phyloP scores from a whole-genome alignment of 1,140 invertebrate genomes.

The Eufriesea mexicana region DNA sequence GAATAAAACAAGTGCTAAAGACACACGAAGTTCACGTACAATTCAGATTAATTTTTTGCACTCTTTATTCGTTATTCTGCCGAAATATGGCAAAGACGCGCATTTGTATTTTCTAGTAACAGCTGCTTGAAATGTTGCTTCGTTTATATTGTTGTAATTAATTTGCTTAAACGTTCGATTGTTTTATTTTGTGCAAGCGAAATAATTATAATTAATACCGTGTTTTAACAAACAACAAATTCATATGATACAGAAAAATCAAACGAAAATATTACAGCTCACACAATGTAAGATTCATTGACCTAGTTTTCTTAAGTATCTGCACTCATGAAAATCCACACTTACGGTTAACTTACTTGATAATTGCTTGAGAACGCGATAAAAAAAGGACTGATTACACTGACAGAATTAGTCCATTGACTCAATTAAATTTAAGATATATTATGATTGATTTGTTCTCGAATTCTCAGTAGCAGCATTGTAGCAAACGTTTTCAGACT shows the following conservation, averaged over 20 bases:
- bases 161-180: not conserved
- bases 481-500: not conserved
- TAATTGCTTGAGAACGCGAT: not conserved
- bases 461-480: not conserved
- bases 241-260: not conserved
- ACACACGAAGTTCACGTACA: not conserved
- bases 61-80: slow-evolving; percentile 13
- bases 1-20: not conserved
- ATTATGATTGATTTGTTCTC: not conserved
- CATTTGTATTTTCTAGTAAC: slow-evolving; percentile 37
- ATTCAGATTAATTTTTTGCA: not conserved
- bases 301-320: slow-evolving; percentile 23
- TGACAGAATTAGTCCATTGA: too few relatives aligned
- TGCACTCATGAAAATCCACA: slow-evolving; percentile 29
- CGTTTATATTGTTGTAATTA: not conserved
- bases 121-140: slow-evolving; percentile 23
- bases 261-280: slow-evolving; percentile 17
- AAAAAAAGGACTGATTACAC: not conserved
- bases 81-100: slow-evolving; percentile 46
- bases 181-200: not conserved
- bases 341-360: slow-evolving; percentile 27
- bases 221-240: not conserved
- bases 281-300: slow-evolving; percentile 19
- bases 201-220: slow-evolving; percentile 6
- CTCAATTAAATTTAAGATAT: not conserved